Evolutionary conservation across 1,140 invertebrate species (phyloP).

Genomic region (Neoseiulus cucumeris): DNA sequence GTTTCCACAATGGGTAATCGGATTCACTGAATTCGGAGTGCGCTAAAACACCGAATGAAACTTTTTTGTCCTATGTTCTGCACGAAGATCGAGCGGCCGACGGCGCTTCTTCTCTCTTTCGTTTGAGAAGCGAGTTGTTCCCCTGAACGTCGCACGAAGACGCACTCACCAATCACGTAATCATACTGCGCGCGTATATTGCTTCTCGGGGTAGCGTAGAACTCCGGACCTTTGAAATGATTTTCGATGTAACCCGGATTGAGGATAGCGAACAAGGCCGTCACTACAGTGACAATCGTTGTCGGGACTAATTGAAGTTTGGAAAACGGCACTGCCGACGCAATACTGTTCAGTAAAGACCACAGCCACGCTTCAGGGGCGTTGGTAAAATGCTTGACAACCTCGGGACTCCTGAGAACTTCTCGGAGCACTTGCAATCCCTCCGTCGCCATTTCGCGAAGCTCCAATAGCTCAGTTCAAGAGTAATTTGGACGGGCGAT

Average conservation of each 20-base stretch:
- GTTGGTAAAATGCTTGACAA: background rate
- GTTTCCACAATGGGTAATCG: no score
- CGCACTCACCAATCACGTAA: background rate
- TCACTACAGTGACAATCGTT: background rate
- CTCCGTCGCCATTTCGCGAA: no score
- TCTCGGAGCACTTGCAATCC: background rate
- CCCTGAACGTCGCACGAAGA: background rate
- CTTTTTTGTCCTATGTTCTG: no score
- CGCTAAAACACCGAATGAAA: no score
- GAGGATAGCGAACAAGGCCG: background rate
- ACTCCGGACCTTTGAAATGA: background rate
- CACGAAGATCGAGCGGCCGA: no score
- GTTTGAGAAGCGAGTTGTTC: no score
- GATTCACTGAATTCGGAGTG: no score
- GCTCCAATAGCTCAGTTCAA: no score
- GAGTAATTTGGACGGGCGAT: no score
- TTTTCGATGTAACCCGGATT: background rate
- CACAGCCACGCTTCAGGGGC: background rate
- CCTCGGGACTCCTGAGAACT: background rate
- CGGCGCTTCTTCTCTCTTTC: no score
- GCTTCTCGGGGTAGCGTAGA: background rate
- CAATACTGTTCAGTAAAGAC: background rate
- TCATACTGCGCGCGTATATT: background rate
- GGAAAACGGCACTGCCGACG: background rate
- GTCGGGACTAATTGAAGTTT: background rate